Percentiles rank a stretch among this genome's conserved stretches.
Evolutionary conservation across 1,140 invertebrate genomes (phyloP).

Genomic region (Hyposmocoma kahamanoa): DNA sequence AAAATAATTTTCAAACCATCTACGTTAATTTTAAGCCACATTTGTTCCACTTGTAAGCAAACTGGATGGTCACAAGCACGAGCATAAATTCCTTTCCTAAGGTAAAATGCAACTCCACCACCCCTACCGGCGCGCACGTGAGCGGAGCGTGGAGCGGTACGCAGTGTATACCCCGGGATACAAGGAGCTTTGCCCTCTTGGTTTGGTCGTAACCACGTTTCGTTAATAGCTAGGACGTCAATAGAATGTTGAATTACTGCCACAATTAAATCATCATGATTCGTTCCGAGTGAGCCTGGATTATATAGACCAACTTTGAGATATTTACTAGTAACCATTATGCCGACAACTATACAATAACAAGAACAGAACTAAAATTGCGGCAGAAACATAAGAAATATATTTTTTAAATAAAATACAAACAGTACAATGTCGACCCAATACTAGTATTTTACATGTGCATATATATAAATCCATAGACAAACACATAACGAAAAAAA

Average conservation of each 20-base stretch:
- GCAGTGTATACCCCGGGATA: not conserved
- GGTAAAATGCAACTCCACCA: constrained; percentile 1
- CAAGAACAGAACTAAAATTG: too few relatives aligned
- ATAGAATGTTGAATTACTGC: not conserved
- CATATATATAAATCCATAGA: too few relatives aligned
- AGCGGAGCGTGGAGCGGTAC: not conserved
- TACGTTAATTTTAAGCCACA: not conserved
- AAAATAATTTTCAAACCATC: not conserved
- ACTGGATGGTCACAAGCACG: not conserved
- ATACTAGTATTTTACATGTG: too few relatives aligned
- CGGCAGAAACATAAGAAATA: too few relatives aligned
- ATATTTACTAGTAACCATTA: not conserved
- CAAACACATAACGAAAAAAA: too few relatives aligned
- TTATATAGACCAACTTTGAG: not conserved
- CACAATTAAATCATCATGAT: constrained; percentile 2
- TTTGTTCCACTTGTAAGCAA: not conserved
- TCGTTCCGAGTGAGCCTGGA: not conserved
- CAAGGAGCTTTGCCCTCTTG: not conserved
- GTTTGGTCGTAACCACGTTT: not conserved
- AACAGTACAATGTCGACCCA: too few relatives aligned
- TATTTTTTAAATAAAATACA: too few relatives aligned
- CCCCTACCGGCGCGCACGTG: not conserved
- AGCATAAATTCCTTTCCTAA: not conserved
- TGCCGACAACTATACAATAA: too few relatives aligned
- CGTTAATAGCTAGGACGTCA: constrained; percentile 4